Evolutionary conservation across 1,140 invertebrate genomes (phyloP).

Genomic region (Zaprionus tsacasi): DNA sequence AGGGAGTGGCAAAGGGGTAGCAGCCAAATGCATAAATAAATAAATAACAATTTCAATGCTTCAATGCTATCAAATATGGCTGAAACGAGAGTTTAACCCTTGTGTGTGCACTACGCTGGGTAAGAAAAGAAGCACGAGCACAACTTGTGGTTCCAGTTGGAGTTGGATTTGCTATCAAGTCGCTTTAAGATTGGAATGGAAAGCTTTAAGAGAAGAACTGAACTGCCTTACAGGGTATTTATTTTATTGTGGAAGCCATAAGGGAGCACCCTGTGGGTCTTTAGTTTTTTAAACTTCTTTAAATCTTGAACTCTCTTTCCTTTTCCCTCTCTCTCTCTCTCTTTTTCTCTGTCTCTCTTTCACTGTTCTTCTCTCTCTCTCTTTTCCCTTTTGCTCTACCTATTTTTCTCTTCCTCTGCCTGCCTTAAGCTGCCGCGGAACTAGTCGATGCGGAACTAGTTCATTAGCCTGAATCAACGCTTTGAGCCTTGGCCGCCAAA

Average conservation of each 20-base stretch:
- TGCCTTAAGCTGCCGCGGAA: background rate
- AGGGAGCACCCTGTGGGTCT: too few species aligned
- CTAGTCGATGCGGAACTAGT: conserved; percentile 26
- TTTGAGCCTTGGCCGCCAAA: background rate
- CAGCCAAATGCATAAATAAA: conserved; percentile 57
- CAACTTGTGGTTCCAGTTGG: background rate
- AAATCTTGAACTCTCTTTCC: too few species aligned
- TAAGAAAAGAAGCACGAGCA: background rate
- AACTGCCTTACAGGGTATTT: too few species aligned
- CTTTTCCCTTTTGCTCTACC: background rate
- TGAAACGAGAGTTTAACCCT: conserved; percentile 38
- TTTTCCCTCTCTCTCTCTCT: too few species aligned
- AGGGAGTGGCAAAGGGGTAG: background rate
- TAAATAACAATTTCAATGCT: conserved; percentile 60
- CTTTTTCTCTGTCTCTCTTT: background rate
- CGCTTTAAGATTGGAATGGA: too few species aligned
- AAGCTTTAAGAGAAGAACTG: too few species aligned
- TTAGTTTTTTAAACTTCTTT: too few species aligned
- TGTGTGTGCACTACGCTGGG: conserved; percentile 13
- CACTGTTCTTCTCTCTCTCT: background rate
- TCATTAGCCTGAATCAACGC: conserved; percentile 28
- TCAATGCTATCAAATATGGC: conserved; percentile 28
- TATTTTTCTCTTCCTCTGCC: background rate
- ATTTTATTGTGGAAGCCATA: too few species aligned
- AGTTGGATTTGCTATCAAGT: too few species aligned